These are phyloP conservation scores for Maconellicoccus hirsutus DNA, from an alignment of 1,140 invertebrate species.

Conservation along the genomic window DNA sequence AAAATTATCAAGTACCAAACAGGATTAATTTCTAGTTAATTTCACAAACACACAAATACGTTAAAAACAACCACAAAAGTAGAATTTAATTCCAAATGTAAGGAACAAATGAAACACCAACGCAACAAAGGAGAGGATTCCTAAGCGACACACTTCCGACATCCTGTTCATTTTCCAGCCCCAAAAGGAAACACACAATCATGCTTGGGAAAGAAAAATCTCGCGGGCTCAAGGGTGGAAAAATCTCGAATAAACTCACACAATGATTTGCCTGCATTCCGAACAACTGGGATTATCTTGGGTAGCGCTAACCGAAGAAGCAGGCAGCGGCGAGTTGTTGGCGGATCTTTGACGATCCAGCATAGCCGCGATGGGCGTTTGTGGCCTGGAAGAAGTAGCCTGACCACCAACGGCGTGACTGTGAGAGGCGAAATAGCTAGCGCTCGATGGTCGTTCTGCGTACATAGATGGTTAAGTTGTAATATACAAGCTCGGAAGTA, in stretches of 20 bases:
- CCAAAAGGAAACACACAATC: too few relatives aligned
- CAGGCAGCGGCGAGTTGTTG: slow-evolving; percentile 22
- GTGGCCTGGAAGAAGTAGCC: slow-evolving; percentile 39
- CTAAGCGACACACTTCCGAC: too few relatives aligned
- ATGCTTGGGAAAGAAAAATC: too few relatives aligned
- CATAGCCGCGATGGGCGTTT: slow-evolving; percentile 34
- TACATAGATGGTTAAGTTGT: slow-evolving; percentile 13
- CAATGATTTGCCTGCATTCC: slow-evolving; percentile 59
- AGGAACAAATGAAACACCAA: too few relatives aligned
- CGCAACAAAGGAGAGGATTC: too few relatives aligned
- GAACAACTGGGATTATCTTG: slow-evolving; percentile 40
- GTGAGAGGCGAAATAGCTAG: slow-evolving; percentile 46
- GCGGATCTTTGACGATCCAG: slow-evolving; percentile 26
- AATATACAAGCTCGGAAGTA: too few relatives aligned
- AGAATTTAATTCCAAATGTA: too few relatives aligned
- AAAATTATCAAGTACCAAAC: too few relatives aligned
- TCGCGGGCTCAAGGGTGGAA: background rate
- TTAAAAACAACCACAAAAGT: slow-evolving; percentile 17
- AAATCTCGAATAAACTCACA: slow-evolving; percentile 44
- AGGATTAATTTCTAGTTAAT: too few relatives aligned
- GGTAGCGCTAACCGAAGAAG: slow-evolving; percentile 21
- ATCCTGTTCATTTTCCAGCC: too few relatives aligned
- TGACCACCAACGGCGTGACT: slow-evolving; percentile 49
- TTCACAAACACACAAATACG: background rate
- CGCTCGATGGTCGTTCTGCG: slow-evolving; percentile 36